Evolutionary conservation across 2,797 vertebrate species (phyloP).

Genomic region (Gymnodraco acuticeps): DNA sequence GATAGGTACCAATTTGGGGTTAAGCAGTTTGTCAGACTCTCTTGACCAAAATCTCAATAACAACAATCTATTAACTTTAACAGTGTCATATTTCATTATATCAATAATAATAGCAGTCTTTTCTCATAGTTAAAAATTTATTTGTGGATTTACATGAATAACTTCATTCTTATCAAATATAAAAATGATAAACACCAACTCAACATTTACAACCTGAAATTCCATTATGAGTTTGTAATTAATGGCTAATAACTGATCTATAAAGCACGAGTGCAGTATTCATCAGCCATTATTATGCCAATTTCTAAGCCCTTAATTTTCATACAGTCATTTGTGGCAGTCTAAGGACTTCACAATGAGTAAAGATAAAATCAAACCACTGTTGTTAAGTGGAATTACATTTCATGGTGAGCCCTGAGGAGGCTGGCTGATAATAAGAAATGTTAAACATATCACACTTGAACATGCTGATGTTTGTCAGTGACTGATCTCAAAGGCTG

Average conservation of each 20-base stretch:
- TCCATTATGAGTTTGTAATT: background rate
- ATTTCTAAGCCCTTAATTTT: too few species aligned
- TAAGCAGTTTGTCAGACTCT: background rate
- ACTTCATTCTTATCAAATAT: slow-evolving; percentile 7
- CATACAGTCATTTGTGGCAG: too few species aligned
- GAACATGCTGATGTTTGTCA: slow-evolving; percentile 8
- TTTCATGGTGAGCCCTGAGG: background rate
- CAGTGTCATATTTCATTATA: background rate
- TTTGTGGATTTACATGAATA: background rate
- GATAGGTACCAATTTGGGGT: background rate
- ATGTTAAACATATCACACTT: slow-evolving; percentile 6
- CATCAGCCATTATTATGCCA: slow-evolving; percentile 10
- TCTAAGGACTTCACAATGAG: background rate
- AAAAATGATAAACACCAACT: background rate
- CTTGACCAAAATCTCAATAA: background rate
- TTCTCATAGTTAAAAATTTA: background rate
- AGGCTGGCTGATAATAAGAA: background rate
- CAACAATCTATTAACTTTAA: background rate
- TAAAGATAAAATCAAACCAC: slow-evolving; percentile 2
- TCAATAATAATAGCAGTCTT: background rate
- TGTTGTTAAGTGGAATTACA: background rate
- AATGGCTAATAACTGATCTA: background rate
- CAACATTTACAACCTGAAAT: background rate
- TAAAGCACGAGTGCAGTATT: background rate
- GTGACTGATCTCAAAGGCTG: slow-evolving; percentile 15